These are phyloP conservation scores for Acanthurus lineatus DNA, from an alignment of 2,797 vertebrate species.

Conservation along the genomic window DNA sequence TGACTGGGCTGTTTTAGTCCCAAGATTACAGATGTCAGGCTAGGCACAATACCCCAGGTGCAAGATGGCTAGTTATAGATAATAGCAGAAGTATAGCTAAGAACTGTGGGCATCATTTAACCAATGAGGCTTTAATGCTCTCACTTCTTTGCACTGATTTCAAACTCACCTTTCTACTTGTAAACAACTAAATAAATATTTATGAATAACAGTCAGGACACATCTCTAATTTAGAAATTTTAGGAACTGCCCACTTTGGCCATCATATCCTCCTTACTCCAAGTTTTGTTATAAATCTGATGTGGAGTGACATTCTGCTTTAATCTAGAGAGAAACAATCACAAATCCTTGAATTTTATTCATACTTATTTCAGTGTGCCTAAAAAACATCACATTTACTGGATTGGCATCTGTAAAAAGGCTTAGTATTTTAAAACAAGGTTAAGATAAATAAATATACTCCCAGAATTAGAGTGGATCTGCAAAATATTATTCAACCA, in stretches of 20 bases:
- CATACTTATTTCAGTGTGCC: background rate
- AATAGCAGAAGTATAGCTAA: background rate
- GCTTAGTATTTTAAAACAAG: no score
- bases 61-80: background rate
- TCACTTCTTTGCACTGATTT: background rate
- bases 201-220: background rate
- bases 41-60: background rate
- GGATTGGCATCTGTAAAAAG: background rate
- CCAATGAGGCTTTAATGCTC: background rate
- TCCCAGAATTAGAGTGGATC: background rate
- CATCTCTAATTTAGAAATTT: background rate
- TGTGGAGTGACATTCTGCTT: background rate
- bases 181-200: background rate
- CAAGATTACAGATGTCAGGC: background rate
- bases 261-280: background rate
- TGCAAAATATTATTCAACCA: background rate
- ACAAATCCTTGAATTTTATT: background rate
- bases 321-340: background rate
- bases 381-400: background rate
- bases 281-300: background rate
- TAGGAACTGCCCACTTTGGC: background rate
- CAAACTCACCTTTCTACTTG: background rate
- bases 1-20: conserved; percentile 15
- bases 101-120: background rate
- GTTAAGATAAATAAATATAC: background rate